Percentiles rank a stretch among this genome's conserved stretches.
These are phyloP conservation scores for Cyprinodon diabolis DNA, from an alignment of 2,797 vertebrate genomes.

Conservation along the genomic window DNA sequence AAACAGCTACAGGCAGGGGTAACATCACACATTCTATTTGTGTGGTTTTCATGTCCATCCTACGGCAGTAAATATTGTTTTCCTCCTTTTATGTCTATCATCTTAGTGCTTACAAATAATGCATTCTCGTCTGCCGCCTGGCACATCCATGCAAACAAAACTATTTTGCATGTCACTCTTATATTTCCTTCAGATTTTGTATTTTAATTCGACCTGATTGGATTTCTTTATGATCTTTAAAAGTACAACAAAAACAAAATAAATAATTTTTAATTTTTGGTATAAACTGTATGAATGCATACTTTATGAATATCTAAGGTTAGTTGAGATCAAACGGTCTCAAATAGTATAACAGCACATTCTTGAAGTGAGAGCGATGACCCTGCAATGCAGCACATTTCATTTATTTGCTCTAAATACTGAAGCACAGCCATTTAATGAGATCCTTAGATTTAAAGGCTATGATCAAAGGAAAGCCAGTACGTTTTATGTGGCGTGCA, in stretches of 20 bases:
- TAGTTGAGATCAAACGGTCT: conserved; percentile 27
- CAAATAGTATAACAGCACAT: conserved; percentile 9
- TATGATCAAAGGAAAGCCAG: conserved; percentile 44
- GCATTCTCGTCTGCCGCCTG: conserved; percentile 27
- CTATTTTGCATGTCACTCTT: not conserved
- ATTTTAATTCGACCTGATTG: conserved; percentile 5
- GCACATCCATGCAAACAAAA: conserved; percentile 13
- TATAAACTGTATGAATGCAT: not conserved
- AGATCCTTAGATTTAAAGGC: conserved; percentile 24
- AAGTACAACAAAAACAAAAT: not conserved
- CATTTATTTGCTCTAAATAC: conserved; percentile 26
- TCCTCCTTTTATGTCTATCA: conserved; percentile 30
- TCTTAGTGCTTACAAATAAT: conserved; percentile 28
- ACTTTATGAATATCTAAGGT: not conserved
- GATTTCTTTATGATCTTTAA: not conserved
- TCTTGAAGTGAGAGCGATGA: conserved; percentile 30
- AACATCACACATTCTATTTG: conserved; percentile 26
- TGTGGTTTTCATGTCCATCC: conserved; percentile 53
- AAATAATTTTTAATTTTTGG: not conserved
- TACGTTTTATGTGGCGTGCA: conserved; percentile 17
- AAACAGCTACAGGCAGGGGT: conserved; percentile 41
- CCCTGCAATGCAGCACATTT: conserved; percentile 23
- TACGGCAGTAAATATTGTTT: conserved; percentile 45
- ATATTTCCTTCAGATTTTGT: not conserved
- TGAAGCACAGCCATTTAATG: conserved; percentile 25